These are phyloP conservation scores for Cynaeus angustus DNA, from an alignment of 2,888 invertebrate genomes.

Conservation along the genomic window DNA sequence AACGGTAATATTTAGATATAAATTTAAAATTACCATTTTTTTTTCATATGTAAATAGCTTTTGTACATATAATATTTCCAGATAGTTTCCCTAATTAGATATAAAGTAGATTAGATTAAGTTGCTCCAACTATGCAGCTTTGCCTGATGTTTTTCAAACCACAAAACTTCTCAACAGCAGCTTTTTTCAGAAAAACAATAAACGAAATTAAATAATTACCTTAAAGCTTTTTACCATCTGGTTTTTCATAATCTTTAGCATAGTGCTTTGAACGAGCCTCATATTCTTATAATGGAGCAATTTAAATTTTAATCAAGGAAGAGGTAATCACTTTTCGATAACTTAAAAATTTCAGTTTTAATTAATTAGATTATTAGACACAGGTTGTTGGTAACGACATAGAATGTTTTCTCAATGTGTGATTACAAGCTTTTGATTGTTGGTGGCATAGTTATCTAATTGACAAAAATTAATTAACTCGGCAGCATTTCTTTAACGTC, in stretches of 20 bases:
- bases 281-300: conserved; percentile 9
- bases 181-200: too few species aligned
- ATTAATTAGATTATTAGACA: conserved; percentile 24
- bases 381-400: conserved; percentile 2
- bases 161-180: neutral
- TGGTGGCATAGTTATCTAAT: conserved; percentile 28
- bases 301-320: conserved; percentile 35
- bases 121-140: too few species aligned
- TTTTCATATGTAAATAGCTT: too few species aligned
- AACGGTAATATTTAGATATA: too few species aligned
- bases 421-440: conserved; percentile 25
- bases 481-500: conserved; percentile 43
- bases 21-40: too few species aligned
- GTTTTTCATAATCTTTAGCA: too few species aligned
- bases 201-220: too few species aligned
- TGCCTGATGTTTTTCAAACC: neutral
- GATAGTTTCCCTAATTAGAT: too few species aligned
- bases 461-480: conserved; percentile 47
- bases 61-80: too few species aligned
- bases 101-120: too few species aligned
- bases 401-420: neutral
- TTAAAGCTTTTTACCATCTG: too few species aligned
- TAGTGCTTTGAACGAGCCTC: conserved; percentile 4
- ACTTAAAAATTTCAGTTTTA: conserved; percentile 23
- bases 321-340: conserved; percentile 18